phyloP scores from a whole-genome alignment of 2,888 invertebrate genomes.

The Harmothoe impar region DNA sequence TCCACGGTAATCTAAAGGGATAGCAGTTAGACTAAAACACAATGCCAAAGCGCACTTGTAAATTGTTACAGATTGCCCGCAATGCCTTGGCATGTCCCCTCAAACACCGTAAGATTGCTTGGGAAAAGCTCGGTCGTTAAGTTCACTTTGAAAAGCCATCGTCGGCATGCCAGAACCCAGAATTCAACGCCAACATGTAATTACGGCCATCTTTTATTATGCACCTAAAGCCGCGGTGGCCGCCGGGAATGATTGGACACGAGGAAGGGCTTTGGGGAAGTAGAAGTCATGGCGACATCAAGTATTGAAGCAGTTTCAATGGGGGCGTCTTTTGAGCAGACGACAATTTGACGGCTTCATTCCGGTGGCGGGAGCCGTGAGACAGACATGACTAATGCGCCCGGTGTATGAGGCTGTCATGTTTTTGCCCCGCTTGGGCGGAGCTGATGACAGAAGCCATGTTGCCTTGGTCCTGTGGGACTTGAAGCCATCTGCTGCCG shows the following conservation, averaged over 20 bases:
- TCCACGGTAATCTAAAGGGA: too few relatives aligned
- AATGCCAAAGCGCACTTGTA: background rate
- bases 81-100: background rate
- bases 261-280: background rate
- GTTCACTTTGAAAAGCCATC: slow-evolving; percentile 39
- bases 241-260: slow-evolving; percentile 6
- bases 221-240: background rate
- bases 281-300: background rate
- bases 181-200: background rate
- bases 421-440: slow-evolving; percentile 19
- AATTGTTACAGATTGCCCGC: background rate
- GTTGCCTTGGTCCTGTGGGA: slow-evolving; percentile 11
- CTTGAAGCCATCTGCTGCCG: slow-evolving; percentile 27
- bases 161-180: background rate
- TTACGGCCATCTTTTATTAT: slow-evolving; percentile 41
- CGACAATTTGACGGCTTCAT: slow-evolving; percentile 39
- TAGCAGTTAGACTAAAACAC: background rate
- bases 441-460: slow-evolving; percentile 31
- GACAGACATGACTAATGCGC: slow-evolving; percentile 41
- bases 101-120: background rate
- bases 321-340: slow-evolving; percentile 19
- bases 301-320: slow-evolving; percentile 26
- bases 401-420: slow-evolving; percentile 27
- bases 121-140: slow-evolving; percentile 12
- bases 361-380: background rate